phyloP scores from a whole-genome alignment of 2,888 invertebrate genomes.

The Boloria euphrosyne region DNA sequence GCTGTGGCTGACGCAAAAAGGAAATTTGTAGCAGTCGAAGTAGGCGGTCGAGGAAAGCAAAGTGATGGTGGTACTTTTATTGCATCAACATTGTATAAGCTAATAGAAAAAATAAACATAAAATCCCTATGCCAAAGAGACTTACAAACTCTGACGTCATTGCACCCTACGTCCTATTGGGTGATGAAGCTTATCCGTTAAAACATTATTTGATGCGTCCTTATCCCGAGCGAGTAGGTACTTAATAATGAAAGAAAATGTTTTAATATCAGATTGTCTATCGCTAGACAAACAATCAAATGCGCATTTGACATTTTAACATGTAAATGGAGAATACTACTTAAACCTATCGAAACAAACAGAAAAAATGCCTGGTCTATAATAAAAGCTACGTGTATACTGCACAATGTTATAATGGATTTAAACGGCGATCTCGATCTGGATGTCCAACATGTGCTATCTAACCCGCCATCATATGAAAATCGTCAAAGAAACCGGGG shows the following conservation, averaged over 20 bases:
- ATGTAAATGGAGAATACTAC: constrained; percentile 38
- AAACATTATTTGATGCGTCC: too few species aligned
- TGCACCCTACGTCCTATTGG: constrained; percentile 36
- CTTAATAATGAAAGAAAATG: too few species aligned
- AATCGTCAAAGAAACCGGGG: too few species aligned
- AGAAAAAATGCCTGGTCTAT: constrained; percentile 31
- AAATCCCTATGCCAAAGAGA: constrained; percentile 28
- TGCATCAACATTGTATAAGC: constrained; percentile 40
- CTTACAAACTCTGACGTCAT: constrained; percentile 34
- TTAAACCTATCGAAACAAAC: constrained; percentile 40
- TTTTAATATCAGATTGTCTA: constrained; percentile 36
- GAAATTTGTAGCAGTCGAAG: too few species aligned
- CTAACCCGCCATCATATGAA: too few species aligned
- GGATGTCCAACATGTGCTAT: too few species aligned
- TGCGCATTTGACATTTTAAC: constrained; percentile 37
- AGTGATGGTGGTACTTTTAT: constrained; percentile 43
- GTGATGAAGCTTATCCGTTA: constrained; percentile 40
- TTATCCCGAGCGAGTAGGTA: too few species aligned
- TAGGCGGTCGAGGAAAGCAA: constrained; percentile 35
- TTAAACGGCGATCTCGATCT: too few species aligned
- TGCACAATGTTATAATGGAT: too few species aligned
- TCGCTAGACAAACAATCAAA: constrained; percentile 28
- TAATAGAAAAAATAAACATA: constrained; percentile 28
- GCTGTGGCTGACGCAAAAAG: constrained; percentile 30
- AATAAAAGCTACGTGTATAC: too few species aligned